Base-by-base conservation (phyloP, 2,797 vertebrate species). In the Carcharodon carcharias region DNA sequence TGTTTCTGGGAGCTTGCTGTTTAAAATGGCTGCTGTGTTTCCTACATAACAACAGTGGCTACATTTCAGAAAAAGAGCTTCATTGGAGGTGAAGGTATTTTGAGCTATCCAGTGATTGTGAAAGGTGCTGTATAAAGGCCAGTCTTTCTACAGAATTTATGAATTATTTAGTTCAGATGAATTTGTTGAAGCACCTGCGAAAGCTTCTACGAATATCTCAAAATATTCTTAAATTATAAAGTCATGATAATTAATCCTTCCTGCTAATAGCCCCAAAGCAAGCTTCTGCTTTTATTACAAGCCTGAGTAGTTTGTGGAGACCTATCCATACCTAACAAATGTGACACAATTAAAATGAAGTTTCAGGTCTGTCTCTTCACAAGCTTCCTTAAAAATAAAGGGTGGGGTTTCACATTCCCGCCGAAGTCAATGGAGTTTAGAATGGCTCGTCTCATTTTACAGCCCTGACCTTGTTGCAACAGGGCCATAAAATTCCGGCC, bases 221-320 rank as follows among this genome's bases (percentile, higher is more conserved):
- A 95, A 31, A 73, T 73, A 95, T 95, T 56, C 50, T 56, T 54
- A 73, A 95, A 95, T 71, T 18, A 50, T 56, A 28, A 69, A 95
- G 69, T 95, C 69, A 73, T n/a, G 31, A 73, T 95, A 73, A 77
- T 77, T 73, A 73, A 73, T 16, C 50, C 50, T 77, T 56, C n/a
- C 65, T 71, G 63, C 40, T 69, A 56, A 71, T 40, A 40, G 63
- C 92, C 92, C 58, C 45, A 82, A 95, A 65, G 92, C 63, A 67
- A 50, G 31, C 45, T 23, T 67, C 91, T 82, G 91, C 95, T 96
- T 71, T 95, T 95, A 96, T 96, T 95, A 96, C 77, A 63, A 85
- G 58, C 71, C 58, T 96, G 54, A 96, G n/a, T 4, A 94, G 61
- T 63, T 95, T 80, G 50, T 40, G 85, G 35, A 71, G 50, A 16